Base-by-base conservation (phyloP, 2,113 vertebrate genomes). In the Fukomys damarensis region DNA sequence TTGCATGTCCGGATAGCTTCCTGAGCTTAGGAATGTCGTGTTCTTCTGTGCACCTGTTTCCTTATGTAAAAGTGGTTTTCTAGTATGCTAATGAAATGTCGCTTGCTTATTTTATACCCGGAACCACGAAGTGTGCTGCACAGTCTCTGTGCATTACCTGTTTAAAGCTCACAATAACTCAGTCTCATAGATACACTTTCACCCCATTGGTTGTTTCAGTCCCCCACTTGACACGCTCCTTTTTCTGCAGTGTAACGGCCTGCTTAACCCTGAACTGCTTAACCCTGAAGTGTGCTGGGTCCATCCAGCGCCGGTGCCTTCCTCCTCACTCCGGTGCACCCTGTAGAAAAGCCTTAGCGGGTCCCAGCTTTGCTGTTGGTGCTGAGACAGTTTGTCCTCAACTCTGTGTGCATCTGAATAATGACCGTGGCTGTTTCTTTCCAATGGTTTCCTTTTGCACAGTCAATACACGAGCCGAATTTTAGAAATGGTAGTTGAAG, bases 401-500 rank as follows among this genome's bases (percentile, higher is more conserved):
- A 46, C 58, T 87, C 56, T 80, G 1, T 28, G n/a, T 56, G 32
- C n/a, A 74, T 35, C 76, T 56, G 56, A 92, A 68, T 76, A 83
- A 87, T 76, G 56, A 38, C 52, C 13, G 4, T 22, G 30, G 56
- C 74, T 28, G 43, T 77, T 91, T 91, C 43, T 87, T 96, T 93
- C 38, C 35, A 35, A 20, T 83, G 63, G 49, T 26, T 77, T 35
- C 28, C 5, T 86, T 96, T 93, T 82, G 80, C 12, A 35, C 91
- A 91, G 66, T 90, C 56, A 68, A 66, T 38, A 74, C 86, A 56
- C 12, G 59, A 92, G 14, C 32, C 93, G n/a, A 90, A 83, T 92
- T 96, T 86, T 94, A 90, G 68, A 79, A 66, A 90, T 63, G 61
- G 22, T 59, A 93, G 41, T 35, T 86, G 11, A 81, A 92, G 79